Evolutionary conservation across 2,797 vertebrate genomes (phyloP), one percentile per base, ranked within the genome.

Genomic region (Sebastes diaconus): DNA sequence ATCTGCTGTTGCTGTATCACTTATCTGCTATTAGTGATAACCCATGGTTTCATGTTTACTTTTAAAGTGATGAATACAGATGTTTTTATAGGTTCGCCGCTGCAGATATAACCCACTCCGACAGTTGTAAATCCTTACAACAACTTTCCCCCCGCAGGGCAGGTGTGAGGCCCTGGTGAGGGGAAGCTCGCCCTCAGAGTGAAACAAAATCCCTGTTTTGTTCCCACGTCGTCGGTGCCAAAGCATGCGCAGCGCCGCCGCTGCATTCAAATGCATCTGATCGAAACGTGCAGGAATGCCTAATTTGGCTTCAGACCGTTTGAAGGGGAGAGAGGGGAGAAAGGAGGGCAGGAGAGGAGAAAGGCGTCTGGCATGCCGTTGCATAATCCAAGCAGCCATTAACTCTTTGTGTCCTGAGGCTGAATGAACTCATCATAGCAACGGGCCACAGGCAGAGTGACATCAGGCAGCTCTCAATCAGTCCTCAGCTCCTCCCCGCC

Each of bases 301-400:
- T 90, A 77, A 87, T 93, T 94, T 93, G 89, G 89, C 85, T 55
- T 77, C 24, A 34, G 76, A 55, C 18, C 14, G 24, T 88, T 84
- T 84, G 68, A 81, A 81, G 65, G 65, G 77, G 69, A 72, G 57
- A 65, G 60, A 69, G 39, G 16, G 63, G 42, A 72, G 60, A 73
- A 73, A 78, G 75, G 75, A 75, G 84, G 69, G 72, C 18, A 39
- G 54, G 81, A 72, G 88, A 78, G 63, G 85, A 83, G 88, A 87
- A 87, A 89, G 88, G 79, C 72, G 80, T 90, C 94, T 93, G 89
- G 88, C 85, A 87, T 89, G 87, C 89, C 85, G 58, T 95, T 93
- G 92, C 92, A 93, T 95, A 95, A 95, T 94, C 93, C 90, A 79
- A 66, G 83, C 90, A 87, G 88, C 89, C 79, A 87, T 94, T 94